Conservation (phyloP, 2,888 invertebrate genomes). For the Cosmopolites sordidus region DNA sequence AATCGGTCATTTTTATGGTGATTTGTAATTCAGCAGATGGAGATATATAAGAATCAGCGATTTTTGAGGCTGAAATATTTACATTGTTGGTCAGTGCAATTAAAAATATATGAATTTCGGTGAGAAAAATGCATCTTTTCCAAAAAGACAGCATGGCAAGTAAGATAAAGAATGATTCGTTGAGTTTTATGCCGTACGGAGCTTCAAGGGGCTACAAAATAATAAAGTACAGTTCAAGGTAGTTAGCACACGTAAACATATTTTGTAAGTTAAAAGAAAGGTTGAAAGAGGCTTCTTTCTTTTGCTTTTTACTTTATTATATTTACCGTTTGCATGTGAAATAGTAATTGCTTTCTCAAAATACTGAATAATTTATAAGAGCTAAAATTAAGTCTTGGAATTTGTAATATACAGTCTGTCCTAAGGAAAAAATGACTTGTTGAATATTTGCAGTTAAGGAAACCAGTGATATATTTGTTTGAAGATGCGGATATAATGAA, state of each 20-base stretch:
- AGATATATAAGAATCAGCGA: no score
- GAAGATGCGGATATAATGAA: no score
- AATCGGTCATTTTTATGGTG: no score
- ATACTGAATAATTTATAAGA: neutral
- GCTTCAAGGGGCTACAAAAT: neutral
- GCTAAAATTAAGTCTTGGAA: no score
- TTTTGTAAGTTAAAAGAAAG: neutral
- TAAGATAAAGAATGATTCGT: neutral
- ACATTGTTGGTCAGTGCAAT: no score
- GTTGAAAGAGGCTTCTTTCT: neutral
- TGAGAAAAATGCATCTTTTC: neutral
- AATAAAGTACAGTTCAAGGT: neutral
- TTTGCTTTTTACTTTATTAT: neutral
- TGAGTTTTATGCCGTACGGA: neutral
- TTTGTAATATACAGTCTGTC: no score
- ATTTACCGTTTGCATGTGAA: neutral
- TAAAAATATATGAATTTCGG: neutral
- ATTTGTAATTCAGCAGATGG: no score
- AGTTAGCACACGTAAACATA: constrained; percentile 1
- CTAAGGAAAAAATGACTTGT: no score
- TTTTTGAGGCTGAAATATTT: no score
- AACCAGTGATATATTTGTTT: no score
- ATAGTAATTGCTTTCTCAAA: neutral
- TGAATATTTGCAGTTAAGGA: no score
- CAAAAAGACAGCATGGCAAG: neutral